These are phyloP conservation scores for Drosophila aldrichi DNA, from an alignment of 2,888 invertebrate species.

Conservation along the genomic window DNA sequence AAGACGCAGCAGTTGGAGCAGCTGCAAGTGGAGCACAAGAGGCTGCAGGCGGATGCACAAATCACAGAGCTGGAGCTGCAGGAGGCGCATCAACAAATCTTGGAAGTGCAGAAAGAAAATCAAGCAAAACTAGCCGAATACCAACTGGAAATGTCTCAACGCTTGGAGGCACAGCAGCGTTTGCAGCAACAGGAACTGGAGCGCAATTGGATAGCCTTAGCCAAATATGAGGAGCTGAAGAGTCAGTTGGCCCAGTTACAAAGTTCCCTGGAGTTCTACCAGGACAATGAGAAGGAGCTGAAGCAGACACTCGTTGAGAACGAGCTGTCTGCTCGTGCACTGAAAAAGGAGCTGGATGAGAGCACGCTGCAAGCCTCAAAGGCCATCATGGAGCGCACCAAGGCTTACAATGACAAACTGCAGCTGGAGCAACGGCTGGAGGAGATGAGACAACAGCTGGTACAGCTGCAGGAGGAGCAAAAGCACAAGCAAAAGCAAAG, in stretches of 20 bases:
- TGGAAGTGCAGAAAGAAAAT: slow-evolving; percentile 76
- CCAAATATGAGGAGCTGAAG: slow-evolving; percentile 86
- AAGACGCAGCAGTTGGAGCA: slow-evolving; percentile 79
- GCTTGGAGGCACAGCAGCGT: slow-evolving; percentile 74
- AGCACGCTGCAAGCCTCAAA: slow-evolving; percentile 91
- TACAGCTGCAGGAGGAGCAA: slow-evolving; percentile 65
- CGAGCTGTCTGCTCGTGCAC: slow-evolving; percentile 86
- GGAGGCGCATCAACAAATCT: slow-evolving; percentile 75
- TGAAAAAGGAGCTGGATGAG: slow-evolving; percentile 90
- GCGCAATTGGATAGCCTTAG: slow-evolving; percentile 87
- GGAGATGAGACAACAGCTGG: slow-evolving; percentile 70
- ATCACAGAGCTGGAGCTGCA: slow-evolving; percentile 80
- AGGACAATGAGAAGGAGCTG: slow-evolving; percentile 85
- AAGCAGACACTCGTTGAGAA: slow-evolving; percentile 82
- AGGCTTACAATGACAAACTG: slow-evolving; percentile 89
- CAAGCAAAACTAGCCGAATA: slow-evolving; percentile 67
- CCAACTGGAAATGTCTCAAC: slow-evolving; percentile 59
- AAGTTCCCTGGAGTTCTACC: slow-evolving; percentile 82
- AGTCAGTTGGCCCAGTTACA: slow-evolving; percentile 85
- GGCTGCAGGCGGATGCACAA: slow-evolving; percentile 77
- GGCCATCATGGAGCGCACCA: slow-evolving; percentile 90
- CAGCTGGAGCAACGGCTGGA: slow-evolving; percentile 87
- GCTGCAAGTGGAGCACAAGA: slow-evolving; percentile 83
- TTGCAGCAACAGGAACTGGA: slow-evolving; percentile 86
- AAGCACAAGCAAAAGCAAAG: slow-evolving; percentile 34